Base-by-base conservation (phyloP, 2,888 invertebrate genomes). In the Cerceris rybyensis region DNA sequence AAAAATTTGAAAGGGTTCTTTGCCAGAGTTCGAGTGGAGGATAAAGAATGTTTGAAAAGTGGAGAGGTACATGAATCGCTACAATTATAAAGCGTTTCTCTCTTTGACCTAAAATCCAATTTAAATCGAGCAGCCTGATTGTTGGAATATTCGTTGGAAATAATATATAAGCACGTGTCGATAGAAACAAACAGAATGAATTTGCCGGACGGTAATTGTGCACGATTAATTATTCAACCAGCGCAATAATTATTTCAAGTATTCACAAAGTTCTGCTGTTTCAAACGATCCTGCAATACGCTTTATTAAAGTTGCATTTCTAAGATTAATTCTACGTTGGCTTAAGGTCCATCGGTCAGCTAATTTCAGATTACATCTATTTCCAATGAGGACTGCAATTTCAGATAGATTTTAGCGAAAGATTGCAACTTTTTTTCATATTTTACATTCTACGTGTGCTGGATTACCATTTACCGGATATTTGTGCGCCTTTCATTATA, bases 211-310 rank as follows among this genome's bases (percentile, higher is more conserved):
- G 42, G 69, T 50, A 74, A 74, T 74, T 74, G 60, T 69, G 17
- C 61, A 69, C 43, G 50, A 70, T 50, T 60, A 70, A 74, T 74
- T 74, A 74, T 74, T 63, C 74, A 60, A 39, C 41, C 55, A 41
- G 41, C 57, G 42, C 42, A 16, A 61, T 57, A 13, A 57, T 67
- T 72, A 66, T 72, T 68, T 68, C 60, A 72, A 60, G 50, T 0
- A n/a, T 9, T n/a, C n/a, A n/a, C n/a, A 7, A 6, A 7, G 50
- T 50, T 2, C n/a, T 5, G n/a, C 2, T n/a, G 50, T 11, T 46
- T 13, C 13, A n/a, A 50, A 50, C 6, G 11, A 13, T 46, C 46
- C 9, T 8, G 46, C 46, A 11, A 5, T 11, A 11, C 11, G 6
- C 13, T 50, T 50, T 50, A n/a, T 50, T 50, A 7, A n/a, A 50